These are phyloP conservation scores for Melanotaenia nigrans DNA, from an alignment of 2,797 vertebrate species.

Conservation along the genomic window DNA sequence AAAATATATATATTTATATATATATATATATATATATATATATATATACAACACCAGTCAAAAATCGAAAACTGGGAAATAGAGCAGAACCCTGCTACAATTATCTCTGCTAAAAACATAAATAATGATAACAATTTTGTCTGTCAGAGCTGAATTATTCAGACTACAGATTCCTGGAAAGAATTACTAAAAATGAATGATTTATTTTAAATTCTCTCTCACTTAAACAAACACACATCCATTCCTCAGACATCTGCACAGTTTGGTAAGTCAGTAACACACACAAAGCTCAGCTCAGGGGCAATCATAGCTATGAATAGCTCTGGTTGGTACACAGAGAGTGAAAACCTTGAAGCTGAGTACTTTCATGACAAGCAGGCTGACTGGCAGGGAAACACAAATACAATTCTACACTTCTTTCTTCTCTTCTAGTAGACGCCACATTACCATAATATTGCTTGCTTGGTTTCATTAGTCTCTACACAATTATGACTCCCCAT, in stretches of 20 bases:
- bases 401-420: constrained; percentile 60
- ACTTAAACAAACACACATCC: constrained; percentile 2
- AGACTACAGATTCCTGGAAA: constrained; percentile 26
- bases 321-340: constrained; percentile 54
- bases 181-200: constrained; percentile 35
- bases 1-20: too few species aligned
- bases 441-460: constrained; percentile 72
- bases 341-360: constrained; percentile 64
- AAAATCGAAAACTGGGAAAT: constrained; percentile 17
- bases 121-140: neutral
- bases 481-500: constrained; percentile 66
- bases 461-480: constrained; percentile 62
- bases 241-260: constrained; percentile 23
- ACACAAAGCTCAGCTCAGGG: constrained; percentile 59
- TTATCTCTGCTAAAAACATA: neutral
- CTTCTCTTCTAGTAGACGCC: constrained; percentile 52
- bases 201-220: constrained; percentile 24
- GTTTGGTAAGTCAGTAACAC: constrained; percentile 56
- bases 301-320: constrained; percentile 72
- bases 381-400: constrained; percentile 72
- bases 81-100: neutral
- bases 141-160: constrained; percentile 7
- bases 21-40: too few species aligned
- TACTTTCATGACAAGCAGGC: constrained; percentile 62
- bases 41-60: too few species aligned